These are phyloP conservation scores for Cheilosia vernalis DNA, from an alignment of 2,888 invertebrate genomes.

Conservation along the genomic window DNA sequence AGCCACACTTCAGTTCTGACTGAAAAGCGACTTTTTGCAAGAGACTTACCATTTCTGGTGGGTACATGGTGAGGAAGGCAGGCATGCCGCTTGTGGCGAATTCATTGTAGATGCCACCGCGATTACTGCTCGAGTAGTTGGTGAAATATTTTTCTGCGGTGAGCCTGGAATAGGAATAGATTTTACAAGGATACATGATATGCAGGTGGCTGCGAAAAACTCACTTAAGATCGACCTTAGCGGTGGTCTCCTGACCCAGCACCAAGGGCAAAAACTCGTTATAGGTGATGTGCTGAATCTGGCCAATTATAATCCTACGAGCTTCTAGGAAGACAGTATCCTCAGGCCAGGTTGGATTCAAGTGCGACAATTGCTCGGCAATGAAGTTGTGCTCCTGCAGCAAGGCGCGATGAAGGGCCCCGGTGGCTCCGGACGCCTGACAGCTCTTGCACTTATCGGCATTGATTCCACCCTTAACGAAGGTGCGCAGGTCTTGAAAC, in stretches of 20 bases:
- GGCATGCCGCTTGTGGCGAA: constrained; percentile 90
- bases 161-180: constrained; percentile 83
- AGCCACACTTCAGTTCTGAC: not conserved
- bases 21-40: too few species aligned
- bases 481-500: constrained; percentile 88
- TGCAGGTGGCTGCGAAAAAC: constrained; percentile 44
- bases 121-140: constrained; percentile 91
- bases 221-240: constrained; percentile 85
- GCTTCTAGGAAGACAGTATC: constrained; percentile 90
- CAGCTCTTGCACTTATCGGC: constrained; percentile 87
- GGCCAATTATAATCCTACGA: constrained; percentile 89
- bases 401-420: constrained; percentile 89
- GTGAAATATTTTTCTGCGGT: constrained; percentile 89
- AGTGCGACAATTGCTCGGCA: constrained; percentile 87
- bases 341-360: constrained; percentile 92
- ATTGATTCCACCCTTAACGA: constrained; percentile 89
- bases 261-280: constrained; percentile 92
- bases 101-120: constrained; percentile 91
- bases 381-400: constrained; percentile 92
- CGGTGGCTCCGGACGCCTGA: constrained; percentile 87
- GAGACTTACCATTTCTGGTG: constrained; percentile 86
- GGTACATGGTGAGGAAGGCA: constrained; percentile 90
- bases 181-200: not conserved
- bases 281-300: constrained; percentile 93
- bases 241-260: constrained; percentile 85